Percentiles rank a stretch among this genome's conserved stretches.
phyloP scores from a whole-genome alignment of 1,140 invertebrate species.

The Hesperophylax magnus region DNA sequence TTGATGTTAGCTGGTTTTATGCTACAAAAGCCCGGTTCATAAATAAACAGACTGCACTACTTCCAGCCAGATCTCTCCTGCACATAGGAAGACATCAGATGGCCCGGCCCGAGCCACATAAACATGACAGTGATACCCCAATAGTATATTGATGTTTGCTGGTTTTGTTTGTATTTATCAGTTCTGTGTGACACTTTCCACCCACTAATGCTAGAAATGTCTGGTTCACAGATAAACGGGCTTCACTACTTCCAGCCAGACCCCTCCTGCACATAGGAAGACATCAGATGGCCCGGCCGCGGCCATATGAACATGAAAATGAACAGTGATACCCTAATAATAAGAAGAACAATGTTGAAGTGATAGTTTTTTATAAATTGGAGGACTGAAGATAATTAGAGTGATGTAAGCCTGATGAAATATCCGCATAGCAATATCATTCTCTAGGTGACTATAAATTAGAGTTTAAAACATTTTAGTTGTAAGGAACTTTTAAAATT shows the following conservation, averaged over 20 bases:
- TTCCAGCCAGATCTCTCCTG: slow-evolving; percentile 76
- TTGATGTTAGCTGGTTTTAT: too few species aligned
- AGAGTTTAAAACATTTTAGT: slow-evolving; percentile 27
- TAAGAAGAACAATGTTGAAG: slow-evolving; percentile 29
- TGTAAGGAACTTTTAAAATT: slow-evolving; percentile 33
- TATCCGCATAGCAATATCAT: slow-evolving; percentile 58
- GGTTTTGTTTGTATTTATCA: too few species aligned
- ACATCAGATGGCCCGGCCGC: slow-evolving; percentile 8
- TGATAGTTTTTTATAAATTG: slow-evolving; percentile 34
- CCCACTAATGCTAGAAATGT: too few species aligned
- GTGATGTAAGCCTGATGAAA: slow-evolving; percentile 54
- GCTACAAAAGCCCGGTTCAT: slow-evolving; percentile 50
- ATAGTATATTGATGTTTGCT: too few species aligned
- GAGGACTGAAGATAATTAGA: slow-evolving; percentile 43
- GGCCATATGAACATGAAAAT: neutral
- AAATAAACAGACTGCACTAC: slow-evolving; percentile 83
- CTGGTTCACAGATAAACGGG: slow-evolving; percentile 76
- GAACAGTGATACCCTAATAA: slow-evolving; percentile 38
- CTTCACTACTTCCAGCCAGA: slow-evolving; percentile 80
- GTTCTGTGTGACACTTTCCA: too few species aligned
- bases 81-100: slow-evolving; percentile 61
- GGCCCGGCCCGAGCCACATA: too few species aligned
- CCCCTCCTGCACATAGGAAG: slow-evolving; percentile 67
- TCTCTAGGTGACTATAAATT: slow-evolving; percentile 55
- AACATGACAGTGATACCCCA: neutral